Evolutionary conservation across 1,140 invertebrate genomes (phyloP), one percentile per base, ranked within the genome.

Genomic region (Dendroctonus ponderosae): DNA sequence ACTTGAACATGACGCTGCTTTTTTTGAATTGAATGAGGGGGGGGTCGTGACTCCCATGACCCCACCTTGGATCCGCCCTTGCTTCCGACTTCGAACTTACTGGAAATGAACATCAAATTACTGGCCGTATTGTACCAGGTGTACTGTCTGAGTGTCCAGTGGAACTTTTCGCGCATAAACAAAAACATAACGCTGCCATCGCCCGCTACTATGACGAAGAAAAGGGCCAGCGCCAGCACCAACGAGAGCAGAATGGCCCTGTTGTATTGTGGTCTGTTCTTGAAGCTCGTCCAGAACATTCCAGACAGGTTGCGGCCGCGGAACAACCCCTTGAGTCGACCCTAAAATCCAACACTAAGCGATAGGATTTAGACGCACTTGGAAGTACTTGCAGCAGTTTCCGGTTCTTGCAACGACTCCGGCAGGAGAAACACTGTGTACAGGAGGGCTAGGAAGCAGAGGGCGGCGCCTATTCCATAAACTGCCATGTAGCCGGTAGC

Each of bases 131-230:
- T 82, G 70, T 79, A 88, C 54, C 81, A 77, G 0, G 83, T 85
- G 66, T 82, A 89, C 46, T 87, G 78, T 46, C 82, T 72, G 53
- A 89, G 78, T 15, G 83, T 80, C 89, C 89, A 91, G 15, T 84
- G 80, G 26, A 91, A 82, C 73, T 85, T 85, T 26, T 86, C 81
- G 54, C 85, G 85, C 6, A 83, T 76, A 71, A 87, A 90, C 61
- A 89, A 68, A 74, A 85, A 90, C 62, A 81, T 82, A 7, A 89
- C 79, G 40, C 64, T 66, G 14, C 83, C 74, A 8, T 85, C 86
- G 67, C 85, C 82, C 0, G 83, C 70, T 5, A 84, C 77, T 59
- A 88, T 82, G 49, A 87, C 79, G 6, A 79, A 80, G 2, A 88
- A 65, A 39, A 67, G 14, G 2, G 82, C 80, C 69, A 88, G 82